These are phyloP conservation scores for Lacerta agilis DNA, from an alignment of 2,797 vertebrate species.

Conservation along the genomic window DNA sequence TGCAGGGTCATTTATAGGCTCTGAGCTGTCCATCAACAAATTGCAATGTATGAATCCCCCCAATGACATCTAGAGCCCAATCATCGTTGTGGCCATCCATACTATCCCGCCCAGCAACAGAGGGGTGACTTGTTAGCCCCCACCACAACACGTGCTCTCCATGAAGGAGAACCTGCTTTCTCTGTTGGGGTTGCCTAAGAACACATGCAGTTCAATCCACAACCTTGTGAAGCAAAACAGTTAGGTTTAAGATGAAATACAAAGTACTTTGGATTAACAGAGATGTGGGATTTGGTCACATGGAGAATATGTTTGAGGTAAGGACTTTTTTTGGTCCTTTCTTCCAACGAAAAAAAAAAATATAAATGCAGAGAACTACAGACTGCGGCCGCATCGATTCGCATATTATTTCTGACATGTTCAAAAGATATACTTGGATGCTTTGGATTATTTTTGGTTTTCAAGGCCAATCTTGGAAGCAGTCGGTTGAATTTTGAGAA, in stretches of 20 bases:
- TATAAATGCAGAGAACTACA: background rate
- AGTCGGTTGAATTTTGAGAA: slow-evolving; percentile 5
- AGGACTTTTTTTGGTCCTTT: background rate
- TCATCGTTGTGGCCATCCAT: too few relatives aligned
- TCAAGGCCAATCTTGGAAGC: slow-evolving; percentile 47
- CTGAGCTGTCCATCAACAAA: too few relatives aligned
- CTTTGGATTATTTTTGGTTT: slow-evolving; percentile 42
- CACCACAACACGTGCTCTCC: too few relatives aligned
- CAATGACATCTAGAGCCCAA: too few relatives aligned
- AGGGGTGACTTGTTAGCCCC: too few relatives aligned
- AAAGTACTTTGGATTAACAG: background rate
- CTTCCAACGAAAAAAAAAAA: slow-evolving; percentile 15
- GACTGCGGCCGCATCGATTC: slow-evolving; percentile 50
- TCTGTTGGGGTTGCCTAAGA: background rate
- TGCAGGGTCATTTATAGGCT: too few relatives aligned
- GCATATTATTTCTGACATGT: slow-evolving; percentile 52
- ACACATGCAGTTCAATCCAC: background rate
- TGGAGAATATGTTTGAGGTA: background rate
- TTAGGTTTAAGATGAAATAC: background rate
- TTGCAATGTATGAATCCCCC: too few relatives aligned
- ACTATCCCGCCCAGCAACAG: too few relatives aligned
- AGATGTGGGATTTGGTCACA: background rate
- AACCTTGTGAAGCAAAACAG: background rate
- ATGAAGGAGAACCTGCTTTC: background rate
- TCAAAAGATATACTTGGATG: slow-evolving; percentile 45